phyloP scores from a whole-genome alignment of 1,140 invertebrate species.

The Nebria ingens region DNA sequence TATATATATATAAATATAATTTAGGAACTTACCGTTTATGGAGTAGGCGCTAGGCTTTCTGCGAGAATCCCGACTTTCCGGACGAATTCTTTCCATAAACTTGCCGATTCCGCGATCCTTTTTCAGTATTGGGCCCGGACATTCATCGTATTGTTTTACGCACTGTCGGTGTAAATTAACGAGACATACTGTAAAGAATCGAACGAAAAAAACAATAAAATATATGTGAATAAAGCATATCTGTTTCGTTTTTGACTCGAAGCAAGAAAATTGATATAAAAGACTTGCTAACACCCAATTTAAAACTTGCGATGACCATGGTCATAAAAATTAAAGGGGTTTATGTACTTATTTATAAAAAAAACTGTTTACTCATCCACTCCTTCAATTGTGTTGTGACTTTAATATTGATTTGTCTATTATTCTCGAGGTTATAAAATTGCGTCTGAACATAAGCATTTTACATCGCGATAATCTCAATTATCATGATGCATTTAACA shows the following conservation, averaged over 20 bases:
- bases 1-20: background rate
- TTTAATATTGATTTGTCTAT: too few relatives aligned
- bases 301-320: too few relatives aligned
- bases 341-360: too few relatives aligned
- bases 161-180: slow-evolving; percentile 81
- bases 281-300: too few relatives aligned
- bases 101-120: slow-evolving; percentile 61
- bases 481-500: slow-evolving; percentile 22
- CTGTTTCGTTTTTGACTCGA: too few relatives aligned
- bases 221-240: too few relatives aligned
- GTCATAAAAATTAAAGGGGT: too few relatives aligned
- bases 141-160: slow-evolving; percentile 74
- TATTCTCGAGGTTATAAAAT: too few relatives aligned
- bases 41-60: slow-evolving; percentile 40
- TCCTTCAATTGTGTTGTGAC: too few relatives aligned
- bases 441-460: too few relatives aligned
- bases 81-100: slow-evolving; percentile 63
- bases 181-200: slow-evolving; percentile 61
- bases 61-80: slow-evolving; percentile 36
- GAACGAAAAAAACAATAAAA: slow-evolving; percentile 20
- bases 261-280: too few relatives aligned
- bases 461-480: background rate
- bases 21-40: slow-evolving; percentile 36
- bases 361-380: too few relatives aligned
- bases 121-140: slow-evolving; percentile 63